Percentiles rank a stretch among this genome's conserved stretches.
Conservation (phyloP, 2,797 vertebrate species). For the Falco peregrinus region DNA sequence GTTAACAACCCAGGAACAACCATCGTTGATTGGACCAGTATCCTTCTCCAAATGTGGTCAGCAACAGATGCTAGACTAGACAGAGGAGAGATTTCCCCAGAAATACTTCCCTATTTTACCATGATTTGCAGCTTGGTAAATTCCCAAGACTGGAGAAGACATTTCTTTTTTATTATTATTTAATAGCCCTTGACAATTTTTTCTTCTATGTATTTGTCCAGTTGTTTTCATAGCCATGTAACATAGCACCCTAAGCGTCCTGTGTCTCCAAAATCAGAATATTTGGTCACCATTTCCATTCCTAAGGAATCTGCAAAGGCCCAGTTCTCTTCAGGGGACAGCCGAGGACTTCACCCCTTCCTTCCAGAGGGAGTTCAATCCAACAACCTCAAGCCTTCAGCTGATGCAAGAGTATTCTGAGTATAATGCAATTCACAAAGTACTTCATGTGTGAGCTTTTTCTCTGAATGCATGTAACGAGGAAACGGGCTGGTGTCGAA, state of each 20-base stretch:
- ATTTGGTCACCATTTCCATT: neutral
- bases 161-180: neutral
- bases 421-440: neutral
- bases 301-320: neutral
- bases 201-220: neutral
- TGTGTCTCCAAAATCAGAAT: neutral
- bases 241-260: neutral
- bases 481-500: neutral
- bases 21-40: rapidly evolving
- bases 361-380: neutral
- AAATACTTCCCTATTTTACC: neutral
- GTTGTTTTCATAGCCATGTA: neutral
- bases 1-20: neutral
- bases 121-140: neutral
- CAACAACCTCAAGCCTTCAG: neutral
- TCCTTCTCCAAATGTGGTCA: neutral
- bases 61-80: neutral
- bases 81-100: neutral
- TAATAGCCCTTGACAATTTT: neutral
- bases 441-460: neutral
- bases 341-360: neutral
- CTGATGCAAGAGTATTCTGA: neutral
- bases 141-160: neutral
- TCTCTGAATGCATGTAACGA: neutral
- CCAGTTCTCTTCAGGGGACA: neutral